phyloP scores from a whole-genome alignment of 2,113 vertebrate species.

The Arenaria interpres region DNA sequence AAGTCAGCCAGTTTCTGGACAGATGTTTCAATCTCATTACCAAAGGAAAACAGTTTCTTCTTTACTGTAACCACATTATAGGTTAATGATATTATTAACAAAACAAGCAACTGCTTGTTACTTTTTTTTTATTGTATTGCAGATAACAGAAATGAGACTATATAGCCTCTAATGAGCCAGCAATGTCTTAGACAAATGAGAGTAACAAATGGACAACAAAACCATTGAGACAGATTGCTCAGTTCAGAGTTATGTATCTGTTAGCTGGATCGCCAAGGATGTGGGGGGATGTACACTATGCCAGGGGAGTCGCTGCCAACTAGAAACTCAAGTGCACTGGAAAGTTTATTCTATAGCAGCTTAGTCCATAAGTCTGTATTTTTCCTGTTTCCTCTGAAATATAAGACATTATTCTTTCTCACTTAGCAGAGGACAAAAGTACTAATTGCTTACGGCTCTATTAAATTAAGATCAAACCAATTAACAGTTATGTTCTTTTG shows the following conservation, averaged over 20 bases:
- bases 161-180: not conserved
- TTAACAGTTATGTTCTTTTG: not conserved
- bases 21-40: not conserved
- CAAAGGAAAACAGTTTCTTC: not conserved
- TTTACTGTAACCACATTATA: not conserved
- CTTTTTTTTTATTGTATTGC: not conserved
- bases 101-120: not conserved
- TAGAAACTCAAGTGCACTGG: not conserved
- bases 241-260: not conserved
- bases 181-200: not conserved
- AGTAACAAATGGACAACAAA: not conserved
- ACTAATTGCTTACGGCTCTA: not conserved
- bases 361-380: not conserved
- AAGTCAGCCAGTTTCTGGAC: not conserved
- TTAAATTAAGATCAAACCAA: not conserved
- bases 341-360: not conserved
- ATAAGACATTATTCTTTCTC: not conserved
- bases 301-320: not conserved
- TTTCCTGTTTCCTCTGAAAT: not conserved
- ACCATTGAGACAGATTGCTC: not conserved
- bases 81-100: not conserved
- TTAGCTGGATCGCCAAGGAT: not conserved
- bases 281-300: too few species aligned
- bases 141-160: not conserved
- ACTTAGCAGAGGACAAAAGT: not conserved